A percentile compares a stretch with the other conserved stretches of the same genome.
phyloP scores from a whole-genome alignment of 2,113 vertebrate genomes.

The Clarias gariepinus region DNA sequence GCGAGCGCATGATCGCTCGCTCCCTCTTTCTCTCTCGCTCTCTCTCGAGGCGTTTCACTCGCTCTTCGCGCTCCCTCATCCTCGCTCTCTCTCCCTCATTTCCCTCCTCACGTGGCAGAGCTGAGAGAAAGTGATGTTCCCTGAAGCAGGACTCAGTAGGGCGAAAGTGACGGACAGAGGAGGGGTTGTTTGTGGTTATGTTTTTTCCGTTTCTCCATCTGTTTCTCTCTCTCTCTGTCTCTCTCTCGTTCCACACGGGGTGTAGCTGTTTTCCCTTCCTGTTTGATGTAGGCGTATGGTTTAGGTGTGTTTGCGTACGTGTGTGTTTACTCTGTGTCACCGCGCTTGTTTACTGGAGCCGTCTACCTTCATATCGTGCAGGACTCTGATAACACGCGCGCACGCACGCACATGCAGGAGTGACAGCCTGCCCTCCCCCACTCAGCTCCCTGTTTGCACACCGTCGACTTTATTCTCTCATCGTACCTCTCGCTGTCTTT shows the following conservation, averaged over 20 bases:
- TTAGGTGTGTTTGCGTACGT: conserved; percentile 22
- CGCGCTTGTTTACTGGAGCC: conserved; percentile 48
- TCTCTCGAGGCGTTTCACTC: conserved; percentile 56
- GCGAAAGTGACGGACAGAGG: conserved; percentile 17
- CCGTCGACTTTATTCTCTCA: conserved; percentile 32
- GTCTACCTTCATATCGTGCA: conserved; percentile 29
- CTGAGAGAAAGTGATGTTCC: conserved; percentile 2
- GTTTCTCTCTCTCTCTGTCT: neutral
- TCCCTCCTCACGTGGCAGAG: conserved; percentile 23
- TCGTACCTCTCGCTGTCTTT: neutral
- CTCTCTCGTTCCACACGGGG: neutral
- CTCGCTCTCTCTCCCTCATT: conserved; percentile 57
- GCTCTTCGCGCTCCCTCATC: conserved; percentile 49
- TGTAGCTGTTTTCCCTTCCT: conserved; percentile 2
- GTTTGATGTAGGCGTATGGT: conserved; percentile 8
- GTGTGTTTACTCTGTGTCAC: conserved; percentile 46
- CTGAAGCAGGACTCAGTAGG: conserved; percentile 5
- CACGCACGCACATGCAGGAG: neutral
- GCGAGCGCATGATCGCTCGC: conserved; percentile 56
- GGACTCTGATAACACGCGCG: conserved; percentile 28
- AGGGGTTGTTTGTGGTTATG: conserved; percentile 29
- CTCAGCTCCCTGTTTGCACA: conserved; percentile 26
- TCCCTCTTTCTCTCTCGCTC: conserved; percentile 53
- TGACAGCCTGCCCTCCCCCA: conserved; percentile 35
- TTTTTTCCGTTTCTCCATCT: conserved; percentile 25